phyloP scores from a whole-genome alignment of 2,113 vertebrate species.

The Psephotus haematonotus region DNA sequence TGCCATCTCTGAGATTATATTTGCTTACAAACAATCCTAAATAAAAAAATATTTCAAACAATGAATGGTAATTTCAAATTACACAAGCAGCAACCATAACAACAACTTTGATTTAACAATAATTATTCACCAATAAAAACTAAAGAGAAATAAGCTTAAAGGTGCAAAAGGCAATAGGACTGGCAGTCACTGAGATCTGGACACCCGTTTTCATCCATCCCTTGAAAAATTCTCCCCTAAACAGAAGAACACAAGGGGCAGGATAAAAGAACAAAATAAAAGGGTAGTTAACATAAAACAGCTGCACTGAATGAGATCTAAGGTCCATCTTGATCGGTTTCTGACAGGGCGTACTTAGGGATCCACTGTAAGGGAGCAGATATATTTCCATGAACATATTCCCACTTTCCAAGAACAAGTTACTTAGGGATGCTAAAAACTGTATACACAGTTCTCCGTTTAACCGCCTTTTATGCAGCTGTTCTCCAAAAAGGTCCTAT shows the following conservation, averaged over 20 bases:
- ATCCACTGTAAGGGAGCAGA: fast-evolving
- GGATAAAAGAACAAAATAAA: not conserved
- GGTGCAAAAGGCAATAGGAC: not conserved
- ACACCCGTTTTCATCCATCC: not conserved
- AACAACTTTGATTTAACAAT: not conserved
- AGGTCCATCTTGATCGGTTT: not conserved
- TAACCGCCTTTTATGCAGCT: not conserved
- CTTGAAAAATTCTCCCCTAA: not conserved
- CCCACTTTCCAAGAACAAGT: not conserved
- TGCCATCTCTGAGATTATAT: not conserved
- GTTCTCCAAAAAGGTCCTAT: not conserved
- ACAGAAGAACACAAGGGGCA: not conserved
- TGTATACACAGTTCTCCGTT: not conserved
- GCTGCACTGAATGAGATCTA: not conserved
- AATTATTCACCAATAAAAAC: not conserved
- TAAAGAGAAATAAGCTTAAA: not conserved
- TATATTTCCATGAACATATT: not conserved
- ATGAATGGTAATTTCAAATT: not conserved
- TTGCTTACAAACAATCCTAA: not conserved
- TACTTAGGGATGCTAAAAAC: not conserved
- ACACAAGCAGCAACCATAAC: not conserved
- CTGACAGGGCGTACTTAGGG: not conserved
- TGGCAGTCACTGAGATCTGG: not conserved
- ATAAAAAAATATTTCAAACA: not conserved
- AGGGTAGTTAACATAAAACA: not conserved